These are phyloP conservation scores for Gambusia yucatana DNA, from an alignment of 2,797 vertebrate genomes.

Conservation along the genomic window DNA sequence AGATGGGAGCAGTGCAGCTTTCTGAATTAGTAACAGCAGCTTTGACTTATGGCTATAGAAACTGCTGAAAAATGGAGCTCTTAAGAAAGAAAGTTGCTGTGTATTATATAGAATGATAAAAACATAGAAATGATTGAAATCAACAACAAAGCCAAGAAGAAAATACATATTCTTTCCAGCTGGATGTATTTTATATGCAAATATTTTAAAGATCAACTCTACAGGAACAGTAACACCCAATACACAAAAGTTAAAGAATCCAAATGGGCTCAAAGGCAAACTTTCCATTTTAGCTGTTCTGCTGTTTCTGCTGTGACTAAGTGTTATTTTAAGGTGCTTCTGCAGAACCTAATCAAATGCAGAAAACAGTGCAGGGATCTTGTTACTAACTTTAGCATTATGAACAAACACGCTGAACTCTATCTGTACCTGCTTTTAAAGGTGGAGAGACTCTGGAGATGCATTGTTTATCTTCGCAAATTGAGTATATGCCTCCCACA, in stretches of 20 bases:
- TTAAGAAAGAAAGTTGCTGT: neutral
- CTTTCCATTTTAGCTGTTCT: neutral
- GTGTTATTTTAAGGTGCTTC: conserved; percentile 2
- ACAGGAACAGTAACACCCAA: neutral
- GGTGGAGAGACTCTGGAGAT: conserved; percentile 17
- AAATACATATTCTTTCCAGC: neutral
- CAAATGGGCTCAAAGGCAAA: neutral
- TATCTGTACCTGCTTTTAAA: conserved; percentile 11
- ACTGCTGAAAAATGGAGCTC: neutral
- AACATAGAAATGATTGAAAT: neutral
- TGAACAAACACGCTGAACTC: neutral
- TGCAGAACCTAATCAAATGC: neutral
- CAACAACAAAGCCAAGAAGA: neutral
- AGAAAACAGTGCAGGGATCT: neutral
- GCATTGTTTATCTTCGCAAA: conserved; percentile 19
- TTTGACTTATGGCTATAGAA: neutral
- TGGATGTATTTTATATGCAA: neutral
- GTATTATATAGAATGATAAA: neutral
- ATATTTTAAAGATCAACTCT: neutral
- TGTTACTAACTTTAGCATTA: conserved; percentile 8
- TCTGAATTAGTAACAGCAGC: neutral
- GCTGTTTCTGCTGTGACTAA: neutral
- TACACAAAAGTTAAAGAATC: neutral
- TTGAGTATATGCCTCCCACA: conserved; percentile 6
- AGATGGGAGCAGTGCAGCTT: neutral